A percentile compares a stretch with the other conserved stretches of the same genome.
These are phyloP conservation scores for Loriculus beryllinus DNA, from an alignment of 2,797 vertebrate genomes.

Conservation along the genomic window DNA sequence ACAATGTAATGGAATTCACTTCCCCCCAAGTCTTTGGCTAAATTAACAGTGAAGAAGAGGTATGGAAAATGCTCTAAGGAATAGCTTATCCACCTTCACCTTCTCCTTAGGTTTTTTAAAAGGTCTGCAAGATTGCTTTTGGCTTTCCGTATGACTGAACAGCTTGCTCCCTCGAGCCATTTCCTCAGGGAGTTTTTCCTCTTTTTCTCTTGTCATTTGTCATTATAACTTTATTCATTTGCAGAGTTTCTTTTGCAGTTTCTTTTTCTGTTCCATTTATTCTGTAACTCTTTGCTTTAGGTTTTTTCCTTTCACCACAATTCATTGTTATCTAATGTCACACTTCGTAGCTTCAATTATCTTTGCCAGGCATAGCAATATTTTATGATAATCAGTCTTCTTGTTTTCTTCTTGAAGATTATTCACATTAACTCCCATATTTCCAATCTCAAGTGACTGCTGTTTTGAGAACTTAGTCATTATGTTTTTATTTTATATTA, in stretches of 20 bases:
- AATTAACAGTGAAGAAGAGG: background rate
- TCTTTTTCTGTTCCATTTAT: background rate
- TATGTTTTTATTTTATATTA: background rate
- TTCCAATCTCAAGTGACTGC: background rate
- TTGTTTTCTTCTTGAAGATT: background rate
- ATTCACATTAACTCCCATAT: background rate
- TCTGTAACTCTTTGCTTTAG: background rate
- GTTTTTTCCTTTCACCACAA: background rate
- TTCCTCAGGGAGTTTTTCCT: background rate
- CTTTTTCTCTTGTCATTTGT: slow-evolving; percentile 1
- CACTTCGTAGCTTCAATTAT: background rate
- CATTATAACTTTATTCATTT: background rate
- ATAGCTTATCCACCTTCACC: background rate
- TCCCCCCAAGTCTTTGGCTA: background rate
- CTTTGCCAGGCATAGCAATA: background rate
- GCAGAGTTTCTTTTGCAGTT: background rate
- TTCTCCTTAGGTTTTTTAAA: background rate
- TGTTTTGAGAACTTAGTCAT: slow-evolving; percentile 13
- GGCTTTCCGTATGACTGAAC: background rate
- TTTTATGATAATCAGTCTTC: background rate
- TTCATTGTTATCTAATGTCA: slow-evolving; percentile 1
- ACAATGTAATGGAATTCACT: background rate
- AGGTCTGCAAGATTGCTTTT: background rate
- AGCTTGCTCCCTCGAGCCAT: slow-evolving; percentile 1
- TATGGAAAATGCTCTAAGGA: background rate